Conservation (phyloP, 2,797 vertebrate genomes). For the Parauchenoglanis ngamensis region DNA sequence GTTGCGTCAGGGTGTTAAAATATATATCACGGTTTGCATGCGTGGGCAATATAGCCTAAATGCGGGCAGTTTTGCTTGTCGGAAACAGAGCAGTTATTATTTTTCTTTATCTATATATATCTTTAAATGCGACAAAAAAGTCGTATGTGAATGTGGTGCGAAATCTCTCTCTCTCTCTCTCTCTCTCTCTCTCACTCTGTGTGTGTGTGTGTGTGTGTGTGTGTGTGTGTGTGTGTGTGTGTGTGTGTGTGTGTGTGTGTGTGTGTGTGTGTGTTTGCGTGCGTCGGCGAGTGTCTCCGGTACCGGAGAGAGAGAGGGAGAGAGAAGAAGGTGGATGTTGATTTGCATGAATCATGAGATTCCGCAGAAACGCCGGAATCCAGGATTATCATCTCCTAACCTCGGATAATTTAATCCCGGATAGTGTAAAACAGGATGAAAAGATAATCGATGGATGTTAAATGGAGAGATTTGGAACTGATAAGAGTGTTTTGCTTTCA, state of each 20-base stretch:
- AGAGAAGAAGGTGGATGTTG: constrained; percentile 58
- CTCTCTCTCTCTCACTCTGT: neutral
- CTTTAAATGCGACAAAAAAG: constrained; percentile 1
- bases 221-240: constrained; percentile 16
- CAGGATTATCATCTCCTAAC: constrained; percentile 7
- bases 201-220: constrained; percentile 41
- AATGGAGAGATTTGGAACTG: constrained; percentile 5
- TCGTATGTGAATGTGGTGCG: neutral
- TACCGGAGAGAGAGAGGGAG: constrained; percentile 19
- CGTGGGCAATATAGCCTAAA: neutral
- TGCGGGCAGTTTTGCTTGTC: neutral
- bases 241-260: constrained; percentile 26
- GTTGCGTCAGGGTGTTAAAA: neutral
- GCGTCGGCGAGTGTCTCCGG: constrained; percentile 38
- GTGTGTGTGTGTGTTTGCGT: constrained; percentile 41
- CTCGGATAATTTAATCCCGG: constrained; percentile 25
- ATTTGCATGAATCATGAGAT: constrained; percentile 60
- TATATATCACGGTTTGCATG: neutral
- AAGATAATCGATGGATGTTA: constrained; percentile 1
- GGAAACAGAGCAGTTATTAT: neutral
- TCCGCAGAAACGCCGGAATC: constrained; percentile 12
- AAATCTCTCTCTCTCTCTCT: constrained; percentile 4
- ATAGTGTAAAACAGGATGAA: neutral
- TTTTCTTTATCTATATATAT: neutral
- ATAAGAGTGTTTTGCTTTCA: constrained; percentile 4